Evolutionary conservation across 2,888 invertebrate species (phyloP), one percentile per base, ranked within the genome.

Genomic region (Tachina grossa): DNA sequence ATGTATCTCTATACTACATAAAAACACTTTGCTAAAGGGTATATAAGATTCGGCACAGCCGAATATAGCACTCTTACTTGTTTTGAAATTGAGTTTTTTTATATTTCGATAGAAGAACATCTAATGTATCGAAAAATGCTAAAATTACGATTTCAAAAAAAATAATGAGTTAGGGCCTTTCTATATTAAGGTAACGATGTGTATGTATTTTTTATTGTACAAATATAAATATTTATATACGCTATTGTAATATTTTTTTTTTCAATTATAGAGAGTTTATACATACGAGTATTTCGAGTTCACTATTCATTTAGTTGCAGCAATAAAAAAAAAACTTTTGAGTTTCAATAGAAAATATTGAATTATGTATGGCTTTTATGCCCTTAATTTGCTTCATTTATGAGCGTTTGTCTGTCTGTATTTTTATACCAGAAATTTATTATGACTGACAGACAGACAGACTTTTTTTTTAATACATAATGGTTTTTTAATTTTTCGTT

Each of bases 301-400:
- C 43, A 75, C 5, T 63, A n/a, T 57, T 47, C 3, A 59, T 47
- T 66, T 31, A 10, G 45, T 19, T 1, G 14, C 31, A 49, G n/a
- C 2, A 19, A 4, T 5, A 55, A 22, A 55, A 16, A 31, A 57
- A 19, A 43, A 13, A 43, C 1, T 69, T 69, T 14, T 69, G 51
- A 13, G n/a, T n/a, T 61, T 61, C 31, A 61, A 51, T 39, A 39
- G 31, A 59, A 47, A 51, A 45, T 31, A 71, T 0, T 0, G 0
- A 69, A 41, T 45, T 53, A 13, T 39, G 39, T 9, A 57, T 66
- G 47, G 11, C 39, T 39, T 74, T 61, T 51, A 47, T 74, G 66
- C 57, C 66, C 77, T 59, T 59, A 68, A 59, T 78, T 51, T 78
- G 43, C 45, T 53, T 43, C 45, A 71, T 71, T 78, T 63, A 45